Conservation (phyloP, 2,888 invertebrate species). For the Nomada fucata region DNA sequence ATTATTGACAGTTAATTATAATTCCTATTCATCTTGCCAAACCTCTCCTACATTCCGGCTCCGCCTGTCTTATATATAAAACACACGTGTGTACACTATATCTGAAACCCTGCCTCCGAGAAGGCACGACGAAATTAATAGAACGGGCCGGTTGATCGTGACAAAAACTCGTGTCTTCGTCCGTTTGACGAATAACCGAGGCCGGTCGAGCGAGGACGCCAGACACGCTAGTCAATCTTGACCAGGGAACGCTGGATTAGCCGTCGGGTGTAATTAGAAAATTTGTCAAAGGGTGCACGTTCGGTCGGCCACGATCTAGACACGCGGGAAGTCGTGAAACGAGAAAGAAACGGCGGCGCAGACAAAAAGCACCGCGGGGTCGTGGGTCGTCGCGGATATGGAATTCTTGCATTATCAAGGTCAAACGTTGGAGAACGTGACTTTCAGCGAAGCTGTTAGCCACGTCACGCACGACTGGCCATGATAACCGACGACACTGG, state of each 20-base stretch:
- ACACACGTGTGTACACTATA: no score
- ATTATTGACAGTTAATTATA: neutral
- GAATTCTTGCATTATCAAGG: constrained; percentile 69
- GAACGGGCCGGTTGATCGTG: neutral
- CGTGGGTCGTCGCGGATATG: constrained; percentile 54
- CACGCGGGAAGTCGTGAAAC: neutral
- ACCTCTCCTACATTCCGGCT: neutral
- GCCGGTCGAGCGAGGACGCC: constrained; percentile 26
- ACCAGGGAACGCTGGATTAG: constrained; percentile 15
- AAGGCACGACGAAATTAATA: neutral
- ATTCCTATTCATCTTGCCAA: neutral
- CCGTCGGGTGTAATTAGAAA: constrained; percentile 39
- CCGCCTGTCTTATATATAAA: neutral
- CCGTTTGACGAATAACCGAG: constrained; percentile 44
- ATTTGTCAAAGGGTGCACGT: constrained; percentile 40
- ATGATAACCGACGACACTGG: constrained; percentile 71
- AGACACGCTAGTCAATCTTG: constrained; percentile 30
- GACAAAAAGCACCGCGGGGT: constrained; percentile 10
- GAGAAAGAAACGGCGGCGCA: neutral
- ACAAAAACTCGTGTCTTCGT: constrained; percentile 27
- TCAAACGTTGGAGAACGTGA: constrained; percentile 67
- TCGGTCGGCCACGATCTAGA: neutral
- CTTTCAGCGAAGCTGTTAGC: constrained; percentile 66
- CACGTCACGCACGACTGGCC: constrained; percentile 69
- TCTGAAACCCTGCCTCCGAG: neutral